Percentiles rank a stretch among this genome's conserved stretches.
These are phyloP conservation scores for Chionodraco myersi DNA, from an alignment of 2,113 vertebrate species.

Conservation along the genomic window DNA sequence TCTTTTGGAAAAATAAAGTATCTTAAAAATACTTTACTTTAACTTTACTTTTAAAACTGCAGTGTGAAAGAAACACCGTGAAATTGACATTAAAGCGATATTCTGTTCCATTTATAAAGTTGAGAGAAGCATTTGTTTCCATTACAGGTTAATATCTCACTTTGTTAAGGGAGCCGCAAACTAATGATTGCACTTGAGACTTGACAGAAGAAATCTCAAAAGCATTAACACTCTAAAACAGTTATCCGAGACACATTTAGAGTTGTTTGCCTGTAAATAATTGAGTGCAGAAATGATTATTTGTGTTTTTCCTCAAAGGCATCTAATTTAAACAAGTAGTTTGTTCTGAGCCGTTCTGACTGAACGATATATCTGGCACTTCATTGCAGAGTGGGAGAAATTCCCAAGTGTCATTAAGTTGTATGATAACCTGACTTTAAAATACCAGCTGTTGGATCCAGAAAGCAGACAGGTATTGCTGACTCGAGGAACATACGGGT, in stretches of 20 bases:
- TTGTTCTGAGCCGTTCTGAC: neutral
- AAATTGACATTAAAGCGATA: neutral
- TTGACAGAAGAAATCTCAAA: neutral
- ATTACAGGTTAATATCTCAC: neutral
- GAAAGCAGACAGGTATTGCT: too few species aligned
- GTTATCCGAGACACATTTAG: too few species aligned
- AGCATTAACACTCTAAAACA: neutral
- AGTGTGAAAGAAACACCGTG: conserved; percentile 2
- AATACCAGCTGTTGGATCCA: neutral
- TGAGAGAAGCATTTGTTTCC: neutral
- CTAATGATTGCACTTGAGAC: neutral
- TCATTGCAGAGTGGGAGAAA: neutral
- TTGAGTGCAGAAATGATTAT: conserved; percentile 13
- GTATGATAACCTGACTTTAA: neutral
- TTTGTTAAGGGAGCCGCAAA: conserved; percentile 8
- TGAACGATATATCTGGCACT: neutral
- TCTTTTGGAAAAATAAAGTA: too few species aligned
- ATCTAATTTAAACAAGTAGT: neutral
- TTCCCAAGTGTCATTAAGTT: neutral
- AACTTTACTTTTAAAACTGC: neutral
- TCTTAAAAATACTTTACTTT: too few species aligned
- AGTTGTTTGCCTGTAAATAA: conserved; percentile 29
- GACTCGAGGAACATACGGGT: too few species aligned
- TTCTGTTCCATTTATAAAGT: neutral
- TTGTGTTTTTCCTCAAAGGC: conserved; percentile 2